Evolutionary conservation across 1,140 invertebrate species (phyloP).

Genomic region (Intoshia linei): DNA sequence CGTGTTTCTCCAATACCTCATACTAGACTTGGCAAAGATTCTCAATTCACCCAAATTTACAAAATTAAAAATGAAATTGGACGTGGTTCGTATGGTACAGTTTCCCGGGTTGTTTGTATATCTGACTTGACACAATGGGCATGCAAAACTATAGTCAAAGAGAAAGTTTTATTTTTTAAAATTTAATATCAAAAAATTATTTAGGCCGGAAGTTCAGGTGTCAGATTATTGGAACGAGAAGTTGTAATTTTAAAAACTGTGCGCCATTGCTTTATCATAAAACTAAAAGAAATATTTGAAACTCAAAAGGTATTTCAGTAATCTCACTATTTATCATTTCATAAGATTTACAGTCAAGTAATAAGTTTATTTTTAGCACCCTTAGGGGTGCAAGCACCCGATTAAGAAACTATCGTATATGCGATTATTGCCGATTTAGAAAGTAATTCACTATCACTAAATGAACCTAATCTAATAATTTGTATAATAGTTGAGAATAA

Average conservation of each 20-base stretch:
- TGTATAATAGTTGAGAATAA: not conserved
- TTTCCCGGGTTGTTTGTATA: conserved; percentile 21
- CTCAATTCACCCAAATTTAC: conserved; percentile 12
- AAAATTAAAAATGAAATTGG: conserved; percentile 18
- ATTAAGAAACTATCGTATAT: too few relatives aligned
- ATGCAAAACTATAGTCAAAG: conserved; percentile 27
- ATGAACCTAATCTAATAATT: too few relatives aligned
- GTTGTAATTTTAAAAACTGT: conserved; percentile 27
- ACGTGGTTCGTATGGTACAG: conserved; percentile 26
- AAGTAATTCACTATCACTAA: too few relatives aligned
- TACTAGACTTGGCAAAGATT: conserved; percentile 16
- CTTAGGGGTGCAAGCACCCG: too few relatives aligned
- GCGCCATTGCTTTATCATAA: conserved; percentile 26
- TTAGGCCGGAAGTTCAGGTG: conserved; percentile 17
- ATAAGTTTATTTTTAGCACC: not conserved
- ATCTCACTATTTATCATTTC: not conserved
- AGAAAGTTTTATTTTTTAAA: conserved; percentile 12
- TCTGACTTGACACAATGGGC: conserved; percentile 20
- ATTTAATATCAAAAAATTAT: conserved; percentile 3
- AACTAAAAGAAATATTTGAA: conserved; percentile 26
- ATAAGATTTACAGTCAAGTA: not conserved
- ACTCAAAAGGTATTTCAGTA: conserved; percentile 18
- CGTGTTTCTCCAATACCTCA: conserved; percentile 9
- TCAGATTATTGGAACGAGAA: conserved; percentile 24
- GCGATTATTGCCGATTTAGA: too few relatives aligned